Conservation (phyloP, 2,797 vertebrate genomes). For the Sitta carolinensis region DNA sequence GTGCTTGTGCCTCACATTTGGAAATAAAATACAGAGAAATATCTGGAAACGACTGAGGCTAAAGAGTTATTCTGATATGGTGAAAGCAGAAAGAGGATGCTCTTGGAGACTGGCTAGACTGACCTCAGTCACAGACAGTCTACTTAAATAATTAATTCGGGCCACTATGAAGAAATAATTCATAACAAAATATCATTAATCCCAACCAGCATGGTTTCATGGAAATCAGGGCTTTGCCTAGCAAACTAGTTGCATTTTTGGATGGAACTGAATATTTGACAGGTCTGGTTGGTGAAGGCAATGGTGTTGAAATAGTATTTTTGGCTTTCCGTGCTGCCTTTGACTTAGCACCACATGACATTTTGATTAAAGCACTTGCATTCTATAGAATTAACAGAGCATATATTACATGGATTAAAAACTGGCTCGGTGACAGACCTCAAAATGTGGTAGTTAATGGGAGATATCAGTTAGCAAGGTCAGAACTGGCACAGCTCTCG, state of each 20-base stretch:
- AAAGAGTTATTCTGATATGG: neutral
- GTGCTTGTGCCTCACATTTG: neutral
- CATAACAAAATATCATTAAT: conserved; percentile 53
- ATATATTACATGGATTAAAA: conserved; percentile 59
- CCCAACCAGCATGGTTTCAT: neutral
- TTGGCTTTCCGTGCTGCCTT: neutral
- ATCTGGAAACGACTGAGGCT: neutral
- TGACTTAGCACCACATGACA: neutral
- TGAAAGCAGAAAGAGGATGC: neutral
- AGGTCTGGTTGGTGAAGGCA: neutral
- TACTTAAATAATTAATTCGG: conserved; percentile 60
- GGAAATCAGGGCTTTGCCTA: neutral
- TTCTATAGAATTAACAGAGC: conserved; percentile 49
- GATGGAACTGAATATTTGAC: neutral
- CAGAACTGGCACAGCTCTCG: neutral
- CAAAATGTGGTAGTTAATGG: neutral
- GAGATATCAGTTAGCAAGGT: conserved; percentile 42
- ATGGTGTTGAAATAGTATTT: neutral
- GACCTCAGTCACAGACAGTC: conserved; percentile 46
- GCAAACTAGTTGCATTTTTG: neutral
- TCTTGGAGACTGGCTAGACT: conserved; percentile 38
- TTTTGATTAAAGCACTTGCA: conserved; percentile 46
- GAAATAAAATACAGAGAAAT: neutral
- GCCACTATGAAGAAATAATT: conserved; percentile 47
- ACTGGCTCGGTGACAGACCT: conserved; percentile 16